Conservation (phyloP, 2,797 vertebrate species). For the Crocodylus rhombifer region DNA sequence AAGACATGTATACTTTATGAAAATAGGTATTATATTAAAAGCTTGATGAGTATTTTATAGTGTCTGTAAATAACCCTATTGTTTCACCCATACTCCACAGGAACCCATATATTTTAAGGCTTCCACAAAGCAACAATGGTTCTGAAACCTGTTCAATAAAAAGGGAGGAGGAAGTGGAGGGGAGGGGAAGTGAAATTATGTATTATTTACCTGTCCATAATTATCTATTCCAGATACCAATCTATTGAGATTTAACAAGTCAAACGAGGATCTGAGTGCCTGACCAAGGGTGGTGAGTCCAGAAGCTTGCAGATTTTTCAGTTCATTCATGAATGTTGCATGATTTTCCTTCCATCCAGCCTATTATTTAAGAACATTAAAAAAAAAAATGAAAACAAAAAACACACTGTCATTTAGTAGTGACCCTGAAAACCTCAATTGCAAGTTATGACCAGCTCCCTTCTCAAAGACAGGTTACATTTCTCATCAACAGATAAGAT, state of each 20-base stretch:
- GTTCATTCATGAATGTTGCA: slow-evolving; percentile 97
- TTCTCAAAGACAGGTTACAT: not conserved
- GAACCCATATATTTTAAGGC: not conserved
- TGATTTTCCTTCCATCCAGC: slow-evolving; percentile 99
- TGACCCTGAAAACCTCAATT: slow-evolving; percentile 23
- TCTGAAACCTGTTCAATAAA: not conserved
- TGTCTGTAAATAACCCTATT: not conserved
- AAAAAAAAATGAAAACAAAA: not conserved
- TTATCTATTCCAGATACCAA: slow-evolving; percentile 99
- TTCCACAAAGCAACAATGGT: not conserved
- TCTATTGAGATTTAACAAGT: slow-evolving; percentile 99
- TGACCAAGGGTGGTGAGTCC: slow-evolving; percentile 95
- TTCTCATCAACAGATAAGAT: not conserved
- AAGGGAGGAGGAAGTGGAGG: not conserved
- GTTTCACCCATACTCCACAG: not conserved
- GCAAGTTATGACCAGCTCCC: not conserved
- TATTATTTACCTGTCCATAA: slow-evolving; percentile 93
- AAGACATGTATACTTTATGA: not conserved
- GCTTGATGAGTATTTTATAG: not conserved
- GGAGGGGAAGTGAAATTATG: too few species aligned
- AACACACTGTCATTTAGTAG: slow-evolving; percentile 17
- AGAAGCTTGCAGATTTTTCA: slow-evolving; percentile 98
- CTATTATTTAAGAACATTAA: slow-evolving; percentile 74
- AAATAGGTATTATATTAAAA: not conserved
- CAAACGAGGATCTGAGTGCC: slow-evolving; percentile 95